Percentiles rank a stretch among this genome's conserved stretches.
Evolutionary conservation across 2,888 invertebrate genomes (phyloP).

Genomic region (Eudasyphora cyanicolor): DNA sequence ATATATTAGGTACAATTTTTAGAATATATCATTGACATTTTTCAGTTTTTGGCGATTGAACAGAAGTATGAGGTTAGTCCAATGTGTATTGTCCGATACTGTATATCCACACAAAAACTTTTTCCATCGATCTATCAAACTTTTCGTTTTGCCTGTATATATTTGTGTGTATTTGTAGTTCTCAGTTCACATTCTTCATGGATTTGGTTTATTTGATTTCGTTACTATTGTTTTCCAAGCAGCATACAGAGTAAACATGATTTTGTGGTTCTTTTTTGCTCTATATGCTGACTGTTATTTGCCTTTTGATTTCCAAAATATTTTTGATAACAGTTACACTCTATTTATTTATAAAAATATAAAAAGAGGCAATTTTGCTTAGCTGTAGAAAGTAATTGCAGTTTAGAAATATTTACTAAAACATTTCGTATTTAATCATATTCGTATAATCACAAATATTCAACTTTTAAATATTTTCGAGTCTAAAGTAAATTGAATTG

Average conservation of each 20-base stretch:
- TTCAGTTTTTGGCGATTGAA: neutral
- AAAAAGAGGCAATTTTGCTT: no score
- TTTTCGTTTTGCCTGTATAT: neutral
- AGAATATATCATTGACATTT: no score
- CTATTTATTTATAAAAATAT: no score
- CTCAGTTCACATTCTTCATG: conserved; percentile 9
- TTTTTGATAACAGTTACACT: neutral
- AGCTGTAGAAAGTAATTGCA: no score
- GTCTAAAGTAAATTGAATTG: no score
- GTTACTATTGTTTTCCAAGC: conserved; percentile 4
- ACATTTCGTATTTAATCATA: no score
- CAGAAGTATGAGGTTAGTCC: neutral
- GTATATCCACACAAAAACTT: neutral
- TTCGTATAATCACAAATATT: no score
- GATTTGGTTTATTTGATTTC: conserved; percentile 31
- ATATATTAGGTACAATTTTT: no score
- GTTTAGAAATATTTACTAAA: no score
- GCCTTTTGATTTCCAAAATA: conserved; percentile 46
- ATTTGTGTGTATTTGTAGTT: conserved; percentile 2
- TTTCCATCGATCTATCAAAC: neutral
- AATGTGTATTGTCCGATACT: no score
- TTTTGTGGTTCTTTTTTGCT: neutral
- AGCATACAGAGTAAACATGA: neutral
- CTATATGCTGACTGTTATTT: conserved; percentile 38
- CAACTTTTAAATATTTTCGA: no score